phyloP scores from a whole-genome alignment of 2,797 vertebrate genomes.

The Myiotriccus ornatus region DNA sequence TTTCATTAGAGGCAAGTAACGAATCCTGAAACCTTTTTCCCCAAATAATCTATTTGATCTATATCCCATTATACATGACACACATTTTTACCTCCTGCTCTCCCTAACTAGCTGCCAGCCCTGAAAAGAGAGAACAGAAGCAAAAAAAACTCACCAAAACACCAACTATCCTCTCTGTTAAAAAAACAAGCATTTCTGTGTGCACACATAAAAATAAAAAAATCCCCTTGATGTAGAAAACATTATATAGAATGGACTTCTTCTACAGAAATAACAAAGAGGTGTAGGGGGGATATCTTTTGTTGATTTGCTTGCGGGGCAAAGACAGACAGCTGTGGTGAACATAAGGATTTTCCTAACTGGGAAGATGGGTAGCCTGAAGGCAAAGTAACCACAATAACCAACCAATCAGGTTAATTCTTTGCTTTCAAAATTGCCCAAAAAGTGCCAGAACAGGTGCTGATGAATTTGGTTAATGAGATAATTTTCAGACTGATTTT shows the following conservation, averaged over 20 bases:
- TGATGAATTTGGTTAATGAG: not conserved
- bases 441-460: not conserved
- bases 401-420: not conserved
- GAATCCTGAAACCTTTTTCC: not conserved
- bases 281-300: fast-evolving
- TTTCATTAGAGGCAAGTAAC: not conserved
- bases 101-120: not conserved
- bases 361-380: fast-evolving
- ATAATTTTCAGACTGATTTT: not conserved
- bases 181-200: not conserved
- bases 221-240: not conserved
- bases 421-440: not conserved
- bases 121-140: not conserved
- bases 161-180: not conserved
- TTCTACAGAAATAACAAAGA: not conserved
- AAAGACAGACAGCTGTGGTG: not conserved
- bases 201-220: not conserved
- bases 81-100: not conserved
- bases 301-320: not conserved
- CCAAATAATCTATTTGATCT: not conserved
- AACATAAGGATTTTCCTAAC: not conserved
- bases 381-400: not conserved
- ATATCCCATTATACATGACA: not conserved
- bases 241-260: fast-evolving
- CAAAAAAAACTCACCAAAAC: not conserved